Conservation (phyloP, 2,888 invertebrate species). For the Nymphalis urticae region DNA sequence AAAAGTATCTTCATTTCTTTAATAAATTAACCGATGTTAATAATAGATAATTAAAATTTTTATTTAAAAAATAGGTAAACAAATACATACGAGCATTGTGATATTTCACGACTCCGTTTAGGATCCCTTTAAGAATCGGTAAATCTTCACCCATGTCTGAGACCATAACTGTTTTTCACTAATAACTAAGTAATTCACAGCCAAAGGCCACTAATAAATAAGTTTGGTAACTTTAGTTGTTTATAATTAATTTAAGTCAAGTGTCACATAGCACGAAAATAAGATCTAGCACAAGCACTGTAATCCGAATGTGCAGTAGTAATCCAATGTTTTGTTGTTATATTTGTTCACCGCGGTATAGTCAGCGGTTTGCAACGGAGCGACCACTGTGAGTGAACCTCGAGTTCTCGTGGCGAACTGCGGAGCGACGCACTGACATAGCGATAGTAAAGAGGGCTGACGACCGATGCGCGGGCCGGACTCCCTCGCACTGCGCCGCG, state of each 20-base stretch:
- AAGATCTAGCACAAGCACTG: constrained; percentile 64
- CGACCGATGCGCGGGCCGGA: constrained; percentile 81
- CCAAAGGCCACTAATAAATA: constrained; percentile 74
- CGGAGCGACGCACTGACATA: constrained; percentile 67
- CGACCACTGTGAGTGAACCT: constrained; percentile 59
- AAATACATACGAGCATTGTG: constrained; percentile 94
- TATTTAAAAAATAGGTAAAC: constrained; percentile 27
- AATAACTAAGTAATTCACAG: constrained; percentile 73
- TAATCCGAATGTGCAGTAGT: constrained; percentile 66
- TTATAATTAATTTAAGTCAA: constrained; percentile 50
- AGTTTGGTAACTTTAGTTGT: constrained; percentile 70
- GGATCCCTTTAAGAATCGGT: constrained; percentile 94
- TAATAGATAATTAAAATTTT: not conserved
- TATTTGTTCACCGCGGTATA: constrained; percentile 53
- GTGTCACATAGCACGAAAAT: constrained; percentile 50
- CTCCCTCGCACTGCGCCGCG: constrained; percentile 82
- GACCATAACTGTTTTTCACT: constrained; percentile 72
- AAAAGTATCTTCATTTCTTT: too few relatives aligned
- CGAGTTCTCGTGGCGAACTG: constrained; percentile 69
- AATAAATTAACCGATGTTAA: too few relatives aligned
- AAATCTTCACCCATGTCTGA: constrained; percentile 92
- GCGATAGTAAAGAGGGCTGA: constrained; percentile 75
- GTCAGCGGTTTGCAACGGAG: constrained; percentile 56
- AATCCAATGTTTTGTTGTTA: constrained; percentile 62
- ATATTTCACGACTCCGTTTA: constrained; percentile 94